phyloP scores from a whole-genome alignment of 2,797 vertebrate species.

The Sebastes alutus region DNA sequence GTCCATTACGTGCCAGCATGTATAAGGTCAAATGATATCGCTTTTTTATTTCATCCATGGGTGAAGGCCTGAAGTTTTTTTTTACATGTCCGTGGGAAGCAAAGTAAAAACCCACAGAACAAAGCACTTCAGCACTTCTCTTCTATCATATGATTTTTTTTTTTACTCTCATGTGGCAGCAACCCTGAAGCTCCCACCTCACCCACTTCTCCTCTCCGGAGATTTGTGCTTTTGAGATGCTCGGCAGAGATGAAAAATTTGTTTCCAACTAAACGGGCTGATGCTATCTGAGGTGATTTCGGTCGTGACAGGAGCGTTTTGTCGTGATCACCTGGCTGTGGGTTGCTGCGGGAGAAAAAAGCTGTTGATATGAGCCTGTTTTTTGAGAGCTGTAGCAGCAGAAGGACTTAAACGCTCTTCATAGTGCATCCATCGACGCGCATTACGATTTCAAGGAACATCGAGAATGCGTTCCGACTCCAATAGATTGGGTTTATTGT shows the following conservation, averaged over 20 bases:
- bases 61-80: slow-evolving; percentile 31
- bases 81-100: slow-evolving; percentile 28
- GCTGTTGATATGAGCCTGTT: neutral
- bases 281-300: slow-evolving; percentile 59
- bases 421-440: neutral
- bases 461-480: neutral
- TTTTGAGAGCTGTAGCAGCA: slow-evolving; percentile 26
- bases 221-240: slow-evolving; percentile 58
- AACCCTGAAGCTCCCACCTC: slow-evolving; percentile 63
- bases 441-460: slow-evolving; percentile 17
- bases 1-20: slow-evolving; percentile 15
- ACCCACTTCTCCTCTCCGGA: slow-evolving; percentile 55
- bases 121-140: slow-evolving; percentile 27
- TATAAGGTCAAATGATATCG: slow-evolving; percentile 26
- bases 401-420: slow-evolving; percentile 16
- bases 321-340: slow-evolving; percentile 52
- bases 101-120: slow-evolving; percentile 35
- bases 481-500: slow-evolving; percentile 35
- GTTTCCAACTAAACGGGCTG: slow-evolving; percentile 45
- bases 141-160: slow-evolving; percentile 46
- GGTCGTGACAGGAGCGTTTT: slow-evolving; percentile 43
- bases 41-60: slow-evolving; percentile 47
- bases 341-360: slow-evolving; percentile 31
- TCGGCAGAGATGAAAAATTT: slow-evolving; percentile 45
- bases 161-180: slow-evolving; percentile 44